Evolutionary conservation across 2,113 vertebrate genomes (phyloP).

Genomic region (Gambusia holbrooki): DNA sequence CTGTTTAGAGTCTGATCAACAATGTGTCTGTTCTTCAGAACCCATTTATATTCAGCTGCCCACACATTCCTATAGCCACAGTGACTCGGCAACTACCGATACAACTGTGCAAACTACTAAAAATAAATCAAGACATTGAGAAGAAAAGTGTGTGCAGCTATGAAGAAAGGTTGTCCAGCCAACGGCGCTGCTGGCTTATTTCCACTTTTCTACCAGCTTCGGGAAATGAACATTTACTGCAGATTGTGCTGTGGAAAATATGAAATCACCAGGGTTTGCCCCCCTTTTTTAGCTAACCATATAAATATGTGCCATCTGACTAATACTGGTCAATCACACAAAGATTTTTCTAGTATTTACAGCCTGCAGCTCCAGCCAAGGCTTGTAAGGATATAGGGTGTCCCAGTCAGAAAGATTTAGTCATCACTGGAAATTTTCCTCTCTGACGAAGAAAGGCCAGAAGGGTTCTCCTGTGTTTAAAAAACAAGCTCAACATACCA

Average conservation of each 20-base stretch:
- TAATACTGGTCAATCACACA: slow-evolving; percentile 1
- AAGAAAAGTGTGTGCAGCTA: not conserved
- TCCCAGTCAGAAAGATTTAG: slow-evolving; percentile 67
- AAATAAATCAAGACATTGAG: slow-evolving; percentile 4
- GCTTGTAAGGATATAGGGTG: slow-evolving; percentile 41
- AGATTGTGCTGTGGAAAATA: slow-evolving; percentile 64
- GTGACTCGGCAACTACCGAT: not conserved
- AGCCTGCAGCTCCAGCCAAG: slow-evolving; percentile 31
- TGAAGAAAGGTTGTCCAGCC: slow-evolving; percentile 7
- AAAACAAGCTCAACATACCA: slow-evolving; percentile 62
- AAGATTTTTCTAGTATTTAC: not conserved
- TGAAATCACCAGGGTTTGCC: slow-evolving; percentile 41
- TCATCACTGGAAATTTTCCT: slow-evolving; percentile 76
- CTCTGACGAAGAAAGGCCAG: slow-evolving; percentile 47
- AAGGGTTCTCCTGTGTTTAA: slow-evolving; percentile 61
- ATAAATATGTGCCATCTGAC: slow-evolving; percentile 53
- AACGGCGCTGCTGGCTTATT: slow-evolving; percentile 55
- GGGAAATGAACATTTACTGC: slow-evolving; percentile 66
- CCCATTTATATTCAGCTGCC: slow-evolving; percentile 9
- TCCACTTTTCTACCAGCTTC: slow-evolving; percentile 61
- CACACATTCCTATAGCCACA: slow-evolving; percentile 14
- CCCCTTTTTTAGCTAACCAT: slow-evolving; percentile 36
- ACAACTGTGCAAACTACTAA: slow-evolving; percentile 2
- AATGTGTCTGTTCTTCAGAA: slow-evolving; percentile 8
- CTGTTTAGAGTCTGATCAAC: slow-evolving; percentile 25